Base-by-base conservation (phyloP, 2,797 vertebrate genomes). In the Danio choprae region DNA sequence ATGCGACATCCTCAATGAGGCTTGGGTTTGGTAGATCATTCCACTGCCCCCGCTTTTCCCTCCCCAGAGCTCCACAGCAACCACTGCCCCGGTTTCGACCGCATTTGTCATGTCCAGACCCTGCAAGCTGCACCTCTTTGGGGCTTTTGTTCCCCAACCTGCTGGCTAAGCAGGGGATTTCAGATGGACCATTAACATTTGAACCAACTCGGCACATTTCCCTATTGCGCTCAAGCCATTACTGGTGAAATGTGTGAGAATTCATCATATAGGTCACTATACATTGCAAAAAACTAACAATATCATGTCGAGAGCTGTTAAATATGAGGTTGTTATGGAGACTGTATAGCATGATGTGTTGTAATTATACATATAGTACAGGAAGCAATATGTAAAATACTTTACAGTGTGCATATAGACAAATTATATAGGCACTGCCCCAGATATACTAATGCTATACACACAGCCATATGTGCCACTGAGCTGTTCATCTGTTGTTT, bases 131-230 rank as follows among this genome's bases (percentile, higher is more conserved):
- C 92, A 92, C 88, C 92, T 92, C 87, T 89, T 89, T 90, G 87
- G 89, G 89, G 90, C 91, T 91, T 95, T 95, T 95, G 94, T 95
- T 95, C 90, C 82, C 87, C 90, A 90, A 94, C 90, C 91, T 94
- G 94, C 95, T 94, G 93, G 92, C 94, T 94, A 94, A 95, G 94
- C 94, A 94, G 89, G 89, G 90, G 91, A 91, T 94, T 93, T 91
- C 86, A 86, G 90, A 90, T 92, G 92, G 93, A 91, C 92, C 91
- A 94, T 95, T 94, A 94, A 92, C 93, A 93, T 95, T 91, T 92
- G 91, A 95, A 92, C 90, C 91, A 88, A 85, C 87, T 88, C 87
- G 75, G 86, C 91, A 80, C 88, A 88, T 91, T 88, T 84, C 81
- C 88, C 79, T 81, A 74, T 86, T 82, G 50, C 6, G 7, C 58